A percentile compares a stretch with the other conserved stretches of the same genome.
phyloP scores from a whole-genome alignment of 1,140 invertebrate genomes.

The Brachionus sp. region DNA sequence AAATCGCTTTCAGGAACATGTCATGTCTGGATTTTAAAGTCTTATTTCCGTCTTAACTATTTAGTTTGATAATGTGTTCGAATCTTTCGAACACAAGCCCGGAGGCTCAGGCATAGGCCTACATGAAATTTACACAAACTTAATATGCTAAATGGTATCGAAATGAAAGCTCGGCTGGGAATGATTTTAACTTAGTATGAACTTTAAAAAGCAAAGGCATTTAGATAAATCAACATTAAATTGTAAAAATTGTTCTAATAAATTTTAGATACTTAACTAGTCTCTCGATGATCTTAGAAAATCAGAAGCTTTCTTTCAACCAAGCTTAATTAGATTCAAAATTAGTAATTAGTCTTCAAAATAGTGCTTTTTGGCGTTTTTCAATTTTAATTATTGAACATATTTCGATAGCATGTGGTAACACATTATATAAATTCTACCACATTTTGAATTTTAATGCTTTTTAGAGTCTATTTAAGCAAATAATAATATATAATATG shows the following conservation, averaged over 20 bases:
- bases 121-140: no score
- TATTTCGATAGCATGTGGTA: not conserved
- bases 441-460: not conserved
- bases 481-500: not conserved
- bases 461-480: not conserved
- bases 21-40: not conserved
- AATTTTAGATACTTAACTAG: not conserved
- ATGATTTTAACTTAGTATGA: not conserved
- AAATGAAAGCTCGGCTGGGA: not conserved
- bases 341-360: not conserved
- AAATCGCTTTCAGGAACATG: constrained; percentile 5
- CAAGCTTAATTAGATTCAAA: not conserved
- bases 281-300: not conserved
- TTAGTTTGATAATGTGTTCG: not conserved
- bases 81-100: not conserved
- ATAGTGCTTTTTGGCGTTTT: not conserved
- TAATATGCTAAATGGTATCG: not conserved
- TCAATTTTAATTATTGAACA: not conserved
- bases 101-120: not conserved
- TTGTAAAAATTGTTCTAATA: not conserved
- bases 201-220: not conserved
- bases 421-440: not conserved
- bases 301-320: not conserved
- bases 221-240: not conserved
- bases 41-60: not conserved